Evolutionary conservation across 1,140 invertebrate genomes (phyloP).

Genomic region (Goniozus legneri): DNA sequence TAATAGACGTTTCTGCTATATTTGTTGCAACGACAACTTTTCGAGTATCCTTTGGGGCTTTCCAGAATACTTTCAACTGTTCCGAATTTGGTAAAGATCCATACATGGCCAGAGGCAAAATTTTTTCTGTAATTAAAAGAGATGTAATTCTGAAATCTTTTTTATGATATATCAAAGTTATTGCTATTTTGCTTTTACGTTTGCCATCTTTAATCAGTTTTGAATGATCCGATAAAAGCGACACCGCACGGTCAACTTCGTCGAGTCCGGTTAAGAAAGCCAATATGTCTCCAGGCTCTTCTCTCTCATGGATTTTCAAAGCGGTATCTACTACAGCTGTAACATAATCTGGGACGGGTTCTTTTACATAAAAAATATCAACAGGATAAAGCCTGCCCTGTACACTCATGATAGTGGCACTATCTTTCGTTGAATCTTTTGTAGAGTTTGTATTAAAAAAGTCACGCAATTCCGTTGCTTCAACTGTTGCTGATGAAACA

Average conservation of each 20-base stretch:
- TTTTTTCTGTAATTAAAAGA: constrained; percentile 56
- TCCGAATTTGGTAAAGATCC: constrained; percentile 80
- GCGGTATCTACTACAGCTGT: constrained; percentile 82
- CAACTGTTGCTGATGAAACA: constrained; percentile 92
- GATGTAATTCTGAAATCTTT: neutral
- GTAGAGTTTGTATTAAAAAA: constrained; percentile 82
- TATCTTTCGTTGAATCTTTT: constrained; percentile 59
- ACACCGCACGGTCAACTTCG: constrained; percentile 76
- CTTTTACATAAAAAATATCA: constrained; percentile 76
- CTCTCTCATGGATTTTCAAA: constrained; percentile 83
- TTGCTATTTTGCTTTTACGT: constrained; percentile 40
- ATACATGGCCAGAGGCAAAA: constrained; percentile 89
- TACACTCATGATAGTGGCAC: constrained; percentile 80
- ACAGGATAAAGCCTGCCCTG: constrained; percentile 88
- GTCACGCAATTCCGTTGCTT: constrained; percentile 80
- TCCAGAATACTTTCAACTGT: constrained; percentile 86
- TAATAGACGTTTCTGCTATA: constrained; percentile 94
- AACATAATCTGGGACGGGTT: constrained; percentile 89
- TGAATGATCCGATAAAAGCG: constrained; percentile 66
- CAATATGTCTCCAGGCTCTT: constrained; percentile 83
- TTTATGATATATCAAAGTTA: neutral
- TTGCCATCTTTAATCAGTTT: constrained; percentile 51
- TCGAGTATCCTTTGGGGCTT: constrained; percentile 67
- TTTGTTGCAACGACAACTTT: constrained; percentile 97
- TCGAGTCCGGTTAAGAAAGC: constrained; percentile 95